Evolutionary conservation across 2,888 invertebrate genomes (phyloP), one percentile per base, ranked within the genome.

Genomic region (Pyrgus malvae): DNA sequence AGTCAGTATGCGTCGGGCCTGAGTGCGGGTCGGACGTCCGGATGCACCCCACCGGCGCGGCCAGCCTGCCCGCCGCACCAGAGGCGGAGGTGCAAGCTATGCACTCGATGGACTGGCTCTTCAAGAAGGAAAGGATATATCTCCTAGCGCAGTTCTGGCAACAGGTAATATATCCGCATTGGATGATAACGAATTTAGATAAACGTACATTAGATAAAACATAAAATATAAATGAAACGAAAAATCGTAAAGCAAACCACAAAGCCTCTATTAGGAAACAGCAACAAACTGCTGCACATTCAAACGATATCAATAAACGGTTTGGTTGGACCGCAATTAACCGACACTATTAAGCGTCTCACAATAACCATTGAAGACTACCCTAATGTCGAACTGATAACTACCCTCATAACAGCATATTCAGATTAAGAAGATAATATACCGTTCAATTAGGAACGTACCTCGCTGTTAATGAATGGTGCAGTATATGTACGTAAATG

Each of bases 71-170:
- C 92, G 93, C 93, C 93, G 93, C 94, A 91, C 93, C 92, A 79
- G 95, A 95, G 92, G 95, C 96, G 94, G 96, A 97, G 93, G 94
- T 96, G 92, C 96, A 96, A 93, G 94, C 96, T 91, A 96, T 96
- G 94, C 96, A 96, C 93, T 96, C 96, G 84, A 96, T 97, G 97
- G 97, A 97, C 93, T 97, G 97, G 97, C 94, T 97, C 88, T 97
- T 97, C 93, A 97, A 97, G 93, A 97, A 97, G 92, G 97, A 97
- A 92, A 93, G 96, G 91, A 96, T 97, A 92, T 97, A 96, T 92
- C 93, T 97, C 83, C 93, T 97, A 83, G 96, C 96, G 83, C 97
- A 97, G 91, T 97, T 97, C 92, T 97, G 97, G 97, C 97, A 97
- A 95, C 97, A 97, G 96, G 97, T 97, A 92, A 55, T 8, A 16